These are phyloP conservation scores for Cephus cinctus DNA, from an alignment of 1,140 invertebrate species.

Conservation along the genomic window DNA sequence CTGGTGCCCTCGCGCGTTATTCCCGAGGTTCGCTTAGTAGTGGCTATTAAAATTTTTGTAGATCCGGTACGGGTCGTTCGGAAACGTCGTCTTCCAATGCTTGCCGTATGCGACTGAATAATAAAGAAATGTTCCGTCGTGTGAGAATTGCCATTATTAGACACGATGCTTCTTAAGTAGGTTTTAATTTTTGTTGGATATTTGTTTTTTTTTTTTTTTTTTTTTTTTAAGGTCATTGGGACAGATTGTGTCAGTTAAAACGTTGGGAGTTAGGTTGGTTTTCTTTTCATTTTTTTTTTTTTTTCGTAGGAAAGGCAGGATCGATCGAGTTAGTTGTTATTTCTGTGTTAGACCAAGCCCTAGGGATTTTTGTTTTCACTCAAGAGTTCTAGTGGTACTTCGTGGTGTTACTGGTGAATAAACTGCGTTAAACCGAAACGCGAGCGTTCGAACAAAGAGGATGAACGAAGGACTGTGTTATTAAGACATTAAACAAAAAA, in stretches of 20 bases:
- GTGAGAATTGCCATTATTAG: no score
- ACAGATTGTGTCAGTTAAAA: slow-evolving; percentile 16
- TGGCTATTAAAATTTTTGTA: no score
- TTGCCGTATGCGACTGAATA: no score
- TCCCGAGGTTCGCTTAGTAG: no score
- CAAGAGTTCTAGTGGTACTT: slow-evolving; percentile 51
- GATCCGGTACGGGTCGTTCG: no score
- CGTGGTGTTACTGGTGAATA: slow-evolving; percentile 28
- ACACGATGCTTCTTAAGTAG: no score
- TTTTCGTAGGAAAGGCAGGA: slow-evolving; percentile 28
- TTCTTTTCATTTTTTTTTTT: slow-evolving; percentile 1
- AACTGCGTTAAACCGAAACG: slow-evolving; percentile 7
- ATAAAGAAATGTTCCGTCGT: no score
- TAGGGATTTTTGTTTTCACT: slow-evolving; percentile 47
- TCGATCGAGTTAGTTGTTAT: slow-evolving; percentile 38
- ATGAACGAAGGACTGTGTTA: slow-evolving; percentile 8
- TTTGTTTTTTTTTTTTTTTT: background rate
- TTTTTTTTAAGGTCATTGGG: background rate
- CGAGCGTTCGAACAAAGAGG: slow-evolving; percentile 5
- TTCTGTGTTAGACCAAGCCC: slow-evolving; percentile 45
- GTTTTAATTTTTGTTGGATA: slow-evolving; percentile 1
- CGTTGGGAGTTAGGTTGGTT: no score
- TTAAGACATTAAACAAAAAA: background rate
- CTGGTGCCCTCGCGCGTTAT: no score
- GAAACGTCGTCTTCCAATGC: no score